Base-by-base conservation (phyloP, 2,113 vertebrate species). In the Neodon shergylaensis region DNA sequence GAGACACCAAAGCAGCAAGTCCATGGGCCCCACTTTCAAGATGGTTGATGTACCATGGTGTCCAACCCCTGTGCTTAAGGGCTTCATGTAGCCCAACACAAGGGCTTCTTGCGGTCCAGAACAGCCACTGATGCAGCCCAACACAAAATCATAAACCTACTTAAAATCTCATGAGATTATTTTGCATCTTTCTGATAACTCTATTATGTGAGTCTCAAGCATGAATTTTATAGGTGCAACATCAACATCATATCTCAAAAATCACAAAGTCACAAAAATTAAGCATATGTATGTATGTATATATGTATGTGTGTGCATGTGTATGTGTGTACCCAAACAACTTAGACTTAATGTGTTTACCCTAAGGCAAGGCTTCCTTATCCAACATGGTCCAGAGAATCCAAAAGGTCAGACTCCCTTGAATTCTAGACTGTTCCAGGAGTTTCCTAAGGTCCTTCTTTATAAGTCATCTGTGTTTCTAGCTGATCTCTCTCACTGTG, bases 391-490 rank as follows among this genome's bases (percentile, higher is more conserved):
- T 28, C 44, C 42, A 33, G 42, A 85, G 42, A 47, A 33, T 42
- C 82, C 39, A 47, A 85, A 84, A 47, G 39, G 28, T 66, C 19
- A 8, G 82, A 66, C 42, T 66, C 63, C 28, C 39, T 47, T 21
- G 42, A 19, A 42, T 88, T 39, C n/a, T 58, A 54, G 70, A 76
- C 5, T 22, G 22, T 88, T 16, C 66, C 21, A 52, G 0, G 7
- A 83, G 49, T 52, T 89, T 91, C 58, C 88, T 58, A 3, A 2
- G 0, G 9, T 3, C 47, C 2, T 4, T 61, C 42, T 72, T 0
- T 0, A 33, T 28, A 31, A 33, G 26, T 42, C 26, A 44, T 14
- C 0, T 13, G 3, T 2, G 0, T 44, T 26, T 2, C 54, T 16
- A 68, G 39, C 49, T 73, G 89, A 10, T 24, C 39, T 36, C 16